Base-by-base conservation (phyloP, 2,888 invertebrate species). In the Microdon myrmicae region DNA sequence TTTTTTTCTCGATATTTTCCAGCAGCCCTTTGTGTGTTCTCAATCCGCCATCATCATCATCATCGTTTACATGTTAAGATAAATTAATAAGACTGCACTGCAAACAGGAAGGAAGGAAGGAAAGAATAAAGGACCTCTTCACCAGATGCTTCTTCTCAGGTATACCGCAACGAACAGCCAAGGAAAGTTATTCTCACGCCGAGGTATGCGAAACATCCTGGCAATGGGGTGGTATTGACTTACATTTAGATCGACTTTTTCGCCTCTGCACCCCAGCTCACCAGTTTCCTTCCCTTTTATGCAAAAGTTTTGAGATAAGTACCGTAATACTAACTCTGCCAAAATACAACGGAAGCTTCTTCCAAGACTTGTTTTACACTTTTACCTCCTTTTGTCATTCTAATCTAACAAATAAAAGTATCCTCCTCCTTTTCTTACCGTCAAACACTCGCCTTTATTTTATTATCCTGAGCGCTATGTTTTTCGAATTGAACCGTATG, bases 1-100 rank as follows among this genome's bases (percentile, higher is more conserved):
- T 20, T 26, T 22, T 25, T 14, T 20, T 17, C 20, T 17, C 12
- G 9, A 34, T 28, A 9, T 43, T 2, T 12, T 38, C 10, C 17
- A 7, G 12, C 14, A 13, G 12, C 14, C 14, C 13, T 39, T 32
- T 32, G 1, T 17, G 4, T 6, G 8, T 19, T 29, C 35, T 19
- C 41, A 44, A 43, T 29, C 35, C 45, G 20, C 29, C 31, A 26
- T 53, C 43, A 39, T 56, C n/a, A n/a, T n/a, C 48, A 45, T 64
- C 64, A 58, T 58, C 64, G 64, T 56, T 64, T 64, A 51, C 45
- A 64, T 51, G 56, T 64, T 56, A 64, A 64, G 56, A 64, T 58
- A 64, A 64, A 56, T 64, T 64, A 64, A 64, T 32, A 41, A 47
- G 41, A 54, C 54, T 31, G 49, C 17, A 43, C n/a, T n/a, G 25